A percentile compares a stretch with the other conserved stretches of the same genome.
Conservation (phyloP, 2,113 vertebrate species). For the Atractosteus spatula region DNA sequence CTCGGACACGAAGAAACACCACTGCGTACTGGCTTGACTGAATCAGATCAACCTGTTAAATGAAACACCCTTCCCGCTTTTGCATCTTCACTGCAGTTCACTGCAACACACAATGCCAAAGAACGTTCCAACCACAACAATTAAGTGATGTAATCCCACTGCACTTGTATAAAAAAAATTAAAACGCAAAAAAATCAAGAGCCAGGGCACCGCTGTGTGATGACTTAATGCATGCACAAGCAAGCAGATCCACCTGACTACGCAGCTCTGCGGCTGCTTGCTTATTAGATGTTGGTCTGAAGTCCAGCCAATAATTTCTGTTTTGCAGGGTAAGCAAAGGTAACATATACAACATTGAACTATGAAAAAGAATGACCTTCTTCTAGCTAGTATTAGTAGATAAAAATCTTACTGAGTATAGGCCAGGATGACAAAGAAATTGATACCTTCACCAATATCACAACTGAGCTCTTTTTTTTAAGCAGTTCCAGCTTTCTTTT, state of each 20-base stretch:
- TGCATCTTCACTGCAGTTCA: too few relatives aligned
- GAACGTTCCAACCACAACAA: neutral
- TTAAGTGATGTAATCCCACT: neutral
- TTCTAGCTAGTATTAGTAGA: neutral
- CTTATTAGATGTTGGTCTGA: neutral
- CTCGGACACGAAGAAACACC: slow-evolving; percentile 50
- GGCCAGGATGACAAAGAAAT: neutral
- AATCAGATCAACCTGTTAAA: neutral
- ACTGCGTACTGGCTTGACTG: slow-evolving; percentile 37
- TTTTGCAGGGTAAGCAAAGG: neutral
- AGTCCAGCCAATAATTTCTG: too few relatives aligned
- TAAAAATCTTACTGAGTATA: too few relatives aligned
- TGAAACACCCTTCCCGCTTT: neutral
- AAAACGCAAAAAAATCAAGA: neutral
- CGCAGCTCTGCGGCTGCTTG: neutral
- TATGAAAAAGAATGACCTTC: neutral
- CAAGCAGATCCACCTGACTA: neutral
- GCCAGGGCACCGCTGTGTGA: neutral
- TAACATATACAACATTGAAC: neutral
- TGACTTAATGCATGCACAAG: neutral
- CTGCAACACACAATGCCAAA: too few relatives aligned
- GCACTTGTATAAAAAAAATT: neutral
- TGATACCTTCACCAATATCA: too few relatives aligned
- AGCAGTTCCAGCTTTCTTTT: slow-evolving; percentile 2
- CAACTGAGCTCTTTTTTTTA: neutral